These are phyloP conservation scores for Teleopsis dalmanni DNA, from an alignment of 1,140 invertebrate genomes.

Conservation along the genomic window DNA sequence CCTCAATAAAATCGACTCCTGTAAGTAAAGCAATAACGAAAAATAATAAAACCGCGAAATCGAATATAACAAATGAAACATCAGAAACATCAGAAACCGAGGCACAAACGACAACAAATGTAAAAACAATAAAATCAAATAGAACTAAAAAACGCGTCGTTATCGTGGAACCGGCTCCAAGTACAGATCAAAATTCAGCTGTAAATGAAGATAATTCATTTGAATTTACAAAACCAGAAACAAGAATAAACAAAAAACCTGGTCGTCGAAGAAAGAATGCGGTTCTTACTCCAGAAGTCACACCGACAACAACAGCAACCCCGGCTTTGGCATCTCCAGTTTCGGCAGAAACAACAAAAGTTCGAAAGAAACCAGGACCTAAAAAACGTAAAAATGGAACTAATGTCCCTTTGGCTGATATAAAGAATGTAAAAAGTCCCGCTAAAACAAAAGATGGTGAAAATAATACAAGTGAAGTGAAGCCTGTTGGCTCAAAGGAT, in stretches of 20 bases:
- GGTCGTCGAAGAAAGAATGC: conserved; percentile 1
- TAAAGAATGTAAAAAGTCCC: conserved; percentile 3
- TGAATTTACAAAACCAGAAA: conserved; percentile 33
- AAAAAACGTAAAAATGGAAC: too few species aligned
- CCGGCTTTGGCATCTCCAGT: too few species aligned
- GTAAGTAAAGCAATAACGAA: too few species aligned
- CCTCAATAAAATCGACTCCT: background rate
- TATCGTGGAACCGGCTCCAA: too few species aligned
- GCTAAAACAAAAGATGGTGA: conserved; percentile 14
- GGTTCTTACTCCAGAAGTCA: too few species aligned
- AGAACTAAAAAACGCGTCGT: conserved; percentile 24
- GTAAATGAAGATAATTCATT: conserved; percentile 19
- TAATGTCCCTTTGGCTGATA: background rate
- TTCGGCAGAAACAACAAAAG: conserved; percentile 20
- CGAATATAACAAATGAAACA: too few species aligned
- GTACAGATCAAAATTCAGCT: background rate
- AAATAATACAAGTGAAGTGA: too few species aligned
- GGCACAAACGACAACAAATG: too few species aligned
- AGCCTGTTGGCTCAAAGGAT: too few species aligned
- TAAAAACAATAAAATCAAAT: conserved; percentile 12
- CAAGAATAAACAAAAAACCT: conserved; percentile 19
- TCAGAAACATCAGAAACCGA: too few species aligned
- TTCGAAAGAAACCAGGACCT: conserved; percentile 26
- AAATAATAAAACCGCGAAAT: too few species aligned
- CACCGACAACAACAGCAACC: too few species aligned